Evolutionary conservation across 2,888 invertebrate species (phyloP), one percentile per base, ranked within the genome.

Genomic region (Synergus japonicus): DNA sequence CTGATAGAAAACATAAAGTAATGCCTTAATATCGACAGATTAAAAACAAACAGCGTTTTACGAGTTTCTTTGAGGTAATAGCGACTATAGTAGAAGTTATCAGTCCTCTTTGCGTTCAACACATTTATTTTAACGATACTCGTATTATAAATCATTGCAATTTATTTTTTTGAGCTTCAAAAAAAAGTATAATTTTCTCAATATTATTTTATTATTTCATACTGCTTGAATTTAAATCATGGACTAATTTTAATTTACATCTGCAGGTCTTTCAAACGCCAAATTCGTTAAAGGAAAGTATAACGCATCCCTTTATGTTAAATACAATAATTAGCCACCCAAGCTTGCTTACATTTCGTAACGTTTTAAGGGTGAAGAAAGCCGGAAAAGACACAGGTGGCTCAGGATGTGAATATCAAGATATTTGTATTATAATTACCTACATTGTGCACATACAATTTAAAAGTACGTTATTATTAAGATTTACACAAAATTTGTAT

Each of bases 371-470:
- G 54, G 54, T 29, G 37, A 54, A 54, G 49, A 18, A 37, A 10
- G n/a, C 54, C 73, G 73, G 73, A 54, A 54, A 73, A 69, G 69
- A 29, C 49, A 54, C 73, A 73, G 73, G 73, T 73, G 73, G 49
- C 37, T 15, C 22, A 37, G 29, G 37, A 46, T 46, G 22, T 46
- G 22, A 69, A 69, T 54, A 54, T 54, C 73, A 49, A 54, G 73
- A 73, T 29, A 60, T 22, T 60, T 22, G 13, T 29, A 29, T 29
- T 29, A 29, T 67, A 43, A 69, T 69, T 69, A 15, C 46, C 12
- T 29, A 13, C 46, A 69, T 49, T 29, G 7, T 49, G 44, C 29
- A 69, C n/a, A 69, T 46, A 46, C 12, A 8, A 15, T 22, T 46
- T 37, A 49, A 73, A 76, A 79, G 54, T 76, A 58, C 69, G 73